These are phyloP conservation scores for Ornithoptera alexandrae DNA, from an alignment of 2,888 invertebrate species.

Conservation along the genomic window DNA sequence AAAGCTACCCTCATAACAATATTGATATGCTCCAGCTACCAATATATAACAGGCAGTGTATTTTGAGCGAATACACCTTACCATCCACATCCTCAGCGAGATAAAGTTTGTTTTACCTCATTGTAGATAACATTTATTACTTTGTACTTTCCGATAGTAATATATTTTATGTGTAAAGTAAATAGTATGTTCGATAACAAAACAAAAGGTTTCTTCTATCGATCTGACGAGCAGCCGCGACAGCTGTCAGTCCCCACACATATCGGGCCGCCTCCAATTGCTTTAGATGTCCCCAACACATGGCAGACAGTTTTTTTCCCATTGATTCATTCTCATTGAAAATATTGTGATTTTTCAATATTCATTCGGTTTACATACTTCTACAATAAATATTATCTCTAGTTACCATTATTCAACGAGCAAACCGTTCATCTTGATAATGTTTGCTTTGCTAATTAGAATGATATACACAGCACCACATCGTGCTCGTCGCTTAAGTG, in stretches of 20 bases:
- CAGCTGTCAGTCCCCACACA: slow-evolving; percentile 10
- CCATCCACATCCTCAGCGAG: not conserved
- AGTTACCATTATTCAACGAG: too few relatives aligned
- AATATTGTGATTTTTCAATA: not conserved
- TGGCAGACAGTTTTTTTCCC: not conserved
- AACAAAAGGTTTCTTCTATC: slow-evolving; percentile 5
- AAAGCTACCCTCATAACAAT: not conserved
- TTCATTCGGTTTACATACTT: not conserved
- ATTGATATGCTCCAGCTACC: not conserved
- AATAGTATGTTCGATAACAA: not conserved
- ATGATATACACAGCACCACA: too few relatives aligned
- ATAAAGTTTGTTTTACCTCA: not conserved
- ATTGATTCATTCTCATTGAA: not conserved
- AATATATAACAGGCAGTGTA: not conserved
- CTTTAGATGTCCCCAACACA: not conserved
- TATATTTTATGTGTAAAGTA: not conserved
- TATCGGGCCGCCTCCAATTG: not conserved
- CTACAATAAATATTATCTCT: not conserved
- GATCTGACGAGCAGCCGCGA: slow-evolving; percentile 5
- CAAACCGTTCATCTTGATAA: too few relatives aligned
- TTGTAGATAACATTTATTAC: not conserved
- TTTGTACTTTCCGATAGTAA: not conserved
- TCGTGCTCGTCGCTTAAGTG: too few relatives aligned
- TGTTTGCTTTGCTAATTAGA: too few relatives aligned
- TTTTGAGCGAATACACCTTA: not conserved